These are phyloP conservation scores for Atherinosoma microstoma DNA, from an alignment of 2,797 vertebrate genomes.

Conservation along the genomic window DNA sequence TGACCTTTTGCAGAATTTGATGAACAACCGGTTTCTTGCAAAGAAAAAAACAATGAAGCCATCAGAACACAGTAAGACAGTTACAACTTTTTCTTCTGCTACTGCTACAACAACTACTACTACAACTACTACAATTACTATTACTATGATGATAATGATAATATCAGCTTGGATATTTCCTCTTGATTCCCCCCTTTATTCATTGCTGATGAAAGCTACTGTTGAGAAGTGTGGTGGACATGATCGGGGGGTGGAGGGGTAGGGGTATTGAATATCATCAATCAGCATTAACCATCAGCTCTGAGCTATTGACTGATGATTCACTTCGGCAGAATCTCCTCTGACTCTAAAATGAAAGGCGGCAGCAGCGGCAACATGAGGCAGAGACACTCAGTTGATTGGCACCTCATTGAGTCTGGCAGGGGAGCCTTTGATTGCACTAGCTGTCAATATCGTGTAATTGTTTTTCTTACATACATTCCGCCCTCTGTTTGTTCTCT, in stretches of 20 bases:
- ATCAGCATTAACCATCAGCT: conserved; percentile 84
- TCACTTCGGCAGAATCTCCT: conserved; percentile 75
- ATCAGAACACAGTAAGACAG: conserved; percentile 40
- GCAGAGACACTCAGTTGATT: conserved; percentile 84
- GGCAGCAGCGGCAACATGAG: conserved; percentile 65
- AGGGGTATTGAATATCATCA: conserved; percentile 76
- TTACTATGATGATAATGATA: neutral
- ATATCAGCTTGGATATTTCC: neutral
- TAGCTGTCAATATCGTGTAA: conserved; percentile 81
- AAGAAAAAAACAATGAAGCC: conserved; percentile 42
- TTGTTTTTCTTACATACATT: conserved; percentile 79
- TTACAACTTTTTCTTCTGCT: neutral
- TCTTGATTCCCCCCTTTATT: conserved; percentile 35
- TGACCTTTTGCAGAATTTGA: conserved; percentile 50
- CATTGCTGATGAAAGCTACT: conserved; percentile 45
- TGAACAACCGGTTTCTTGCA: conserved; percentile 18
- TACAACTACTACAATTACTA: neutral
- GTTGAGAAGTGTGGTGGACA: conserved; percentile 11
- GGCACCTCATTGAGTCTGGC: conserved; percentile 84
- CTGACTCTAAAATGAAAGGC: conserved; percentile 83
- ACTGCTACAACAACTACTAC: neutral
- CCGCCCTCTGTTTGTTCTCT: conserved; percentile 47
- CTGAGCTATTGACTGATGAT: conserved; percentile 84
- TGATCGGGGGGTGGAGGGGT: conserved; percentile 15
- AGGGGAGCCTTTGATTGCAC: conserved; percentile 84